A percentile compares a stretch with the other conserved stretches of the same genome.
These are phyloP conservation scores for Phalacrocorax aristotelis DNA, from an alignment of 2,113 vertebrate genomes.

Conservation along the genomic window DNA sequence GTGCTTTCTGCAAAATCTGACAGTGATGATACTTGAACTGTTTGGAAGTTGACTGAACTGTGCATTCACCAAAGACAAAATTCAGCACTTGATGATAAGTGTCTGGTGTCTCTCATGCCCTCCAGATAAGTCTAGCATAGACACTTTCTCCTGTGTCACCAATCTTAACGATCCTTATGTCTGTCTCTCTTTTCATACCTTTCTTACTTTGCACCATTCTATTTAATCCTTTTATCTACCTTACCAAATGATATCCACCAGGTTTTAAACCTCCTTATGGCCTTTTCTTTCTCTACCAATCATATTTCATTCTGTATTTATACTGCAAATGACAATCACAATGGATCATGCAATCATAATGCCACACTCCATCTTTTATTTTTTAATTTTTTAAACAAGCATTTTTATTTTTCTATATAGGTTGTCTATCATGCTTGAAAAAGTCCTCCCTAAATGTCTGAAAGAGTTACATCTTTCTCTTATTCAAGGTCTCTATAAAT, in stretches of 20 bases:
- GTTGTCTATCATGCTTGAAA: background rate
- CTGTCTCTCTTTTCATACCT: background rate
- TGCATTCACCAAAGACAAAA: background rate
- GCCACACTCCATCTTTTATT: background rate
- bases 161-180: background rate
- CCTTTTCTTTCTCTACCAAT: background rate
- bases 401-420: background rate
- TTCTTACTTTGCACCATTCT: background rate
- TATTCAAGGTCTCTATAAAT: background rate
- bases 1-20: background rate
- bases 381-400: background rate
- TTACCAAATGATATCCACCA: background rate
- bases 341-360: rapidly evolving
- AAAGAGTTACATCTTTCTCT: background rate
- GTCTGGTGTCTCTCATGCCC: background rate
- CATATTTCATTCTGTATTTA: background rate
- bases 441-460: background rate
- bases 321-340: background rate
- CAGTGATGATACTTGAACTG: background rate
- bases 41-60: background rate
- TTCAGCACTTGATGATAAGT: background rate
- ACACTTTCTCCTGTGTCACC: background rate
- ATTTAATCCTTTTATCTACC: background rate
- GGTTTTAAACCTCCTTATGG: background rate
- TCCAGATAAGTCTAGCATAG: background rate